phyloP scores from a whole-genome alignment of 30 jellyfish, hydroid and myxozoan genomes.

The Aurelia sp. region DNA sequence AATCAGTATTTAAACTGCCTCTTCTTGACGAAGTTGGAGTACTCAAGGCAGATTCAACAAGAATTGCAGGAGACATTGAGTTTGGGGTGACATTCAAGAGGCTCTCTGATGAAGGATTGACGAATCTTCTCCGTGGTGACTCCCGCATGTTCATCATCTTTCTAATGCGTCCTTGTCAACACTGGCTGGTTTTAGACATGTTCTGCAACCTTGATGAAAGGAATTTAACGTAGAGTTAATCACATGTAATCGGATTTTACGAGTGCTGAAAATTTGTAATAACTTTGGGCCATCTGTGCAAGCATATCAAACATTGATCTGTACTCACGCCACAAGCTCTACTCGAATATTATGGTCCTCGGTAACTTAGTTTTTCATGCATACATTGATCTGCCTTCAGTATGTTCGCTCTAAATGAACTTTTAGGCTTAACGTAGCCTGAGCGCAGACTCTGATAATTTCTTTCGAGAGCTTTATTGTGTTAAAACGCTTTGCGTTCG shows the following conservation, averaged over 20 bases:
- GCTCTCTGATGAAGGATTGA: slow-evolving; percentile 7
- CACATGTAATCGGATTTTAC: background rate
- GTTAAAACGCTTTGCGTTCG: too few species aligned
- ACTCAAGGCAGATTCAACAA: background rate
- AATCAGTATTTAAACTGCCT: slow-evolving; percentile 16
- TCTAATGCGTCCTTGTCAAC: slow-evolving; percentile 21
- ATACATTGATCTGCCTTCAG: too few species aligned
- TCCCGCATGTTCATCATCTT: slow-evolving; percentile 22
- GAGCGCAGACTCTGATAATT: too few species aligned
- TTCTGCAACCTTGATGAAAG: slow-evolving; percentile 12
- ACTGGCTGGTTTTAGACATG: background rate
- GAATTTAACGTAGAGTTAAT: background rate
- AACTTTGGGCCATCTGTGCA: background rate
- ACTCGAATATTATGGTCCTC: too few species aligned
- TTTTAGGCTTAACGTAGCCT: too few species aligned
- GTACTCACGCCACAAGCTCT: too few species aligned
- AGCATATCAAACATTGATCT: too few species aligned
- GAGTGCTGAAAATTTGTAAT: background rate
- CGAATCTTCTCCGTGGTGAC: slow-evolving; percentile 24
- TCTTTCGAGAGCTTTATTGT: too few species aligned
- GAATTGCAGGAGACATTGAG: slow-evolving; percentile 21
- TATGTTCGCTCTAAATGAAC: too few species aligned
- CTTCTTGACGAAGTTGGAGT: slow-evolving; percentile 19
- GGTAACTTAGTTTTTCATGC: too few species aligned
- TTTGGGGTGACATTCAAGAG: background rate